A percentile compares a stretch with the other conserved stretches of the same genome.
phyloP scores from a whole-genome alignment of 2,888 invertebrate genomes.

The Euproctis similis region DNA sequence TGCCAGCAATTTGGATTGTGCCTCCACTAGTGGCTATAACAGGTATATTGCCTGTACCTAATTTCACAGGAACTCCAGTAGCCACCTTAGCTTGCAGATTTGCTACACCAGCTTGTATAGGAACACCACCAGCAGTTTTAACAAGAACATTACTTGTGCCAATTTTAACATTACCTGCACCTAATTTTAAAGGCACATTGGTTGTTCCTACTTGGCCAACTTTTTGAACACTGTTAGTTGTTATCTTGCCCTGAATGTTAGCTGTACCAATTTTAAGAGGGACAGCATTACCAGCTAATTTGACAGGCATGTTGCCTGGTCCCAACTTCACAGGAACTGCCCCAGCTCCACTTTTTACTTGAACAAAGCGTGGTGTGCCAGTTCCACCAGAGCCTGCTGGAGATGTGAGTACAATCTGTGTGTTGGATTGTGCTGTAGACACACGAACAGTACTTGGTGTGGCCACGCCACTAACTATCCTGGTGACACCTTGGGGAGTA shows the following conservation, averaged over 20 bases:
- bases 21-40: constrained; percentile 55
- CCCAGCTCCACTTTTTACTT: constrained; percentile 57
- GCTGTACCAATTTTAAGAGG: constrained; percentile 63
- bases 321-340: constrained; percentile 56
- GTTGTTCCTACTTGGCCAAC: constrained; percentile 35
- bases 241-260: constrained; percentile 56
- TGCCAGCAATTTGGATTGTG: constrained; percentile 50
- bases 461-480: constrained; percentile 58
- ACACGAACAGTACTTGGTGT: constrained; percentile 55
- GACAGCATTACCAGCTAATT: constrained; percentile 50
- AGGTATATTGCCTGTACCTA: constrained; percentile 53
- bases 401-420: constrained; percentile 55
- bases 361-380: constrained; percentile 58
- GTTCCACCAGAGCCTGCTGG: constrained; percentile 36
- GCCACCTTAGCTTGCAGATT: constrained; percentile 49
- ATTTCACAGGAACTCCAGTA: constrained; percentile 57
- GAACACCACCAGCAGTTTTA: constrained; percentile 58
- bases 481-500: constrained; percentile 59
- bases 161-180: constrained; percentile 66
- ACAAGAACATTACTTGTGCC: constrained; percentile 65
- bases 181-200: constrained; percentile 55
- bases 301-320: constrained; percentile 54
- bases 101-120: constrained; percentile 50
- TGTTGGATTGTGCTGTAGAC: constrained; percentile 52
- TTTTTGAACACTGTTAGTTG: constrained; percentile 53